These are phyloP conservation scores for Apodemia mormo DNA, from an alignment of 2,888 invertebrate genomes.

Conservation along the genomic window DNA sequence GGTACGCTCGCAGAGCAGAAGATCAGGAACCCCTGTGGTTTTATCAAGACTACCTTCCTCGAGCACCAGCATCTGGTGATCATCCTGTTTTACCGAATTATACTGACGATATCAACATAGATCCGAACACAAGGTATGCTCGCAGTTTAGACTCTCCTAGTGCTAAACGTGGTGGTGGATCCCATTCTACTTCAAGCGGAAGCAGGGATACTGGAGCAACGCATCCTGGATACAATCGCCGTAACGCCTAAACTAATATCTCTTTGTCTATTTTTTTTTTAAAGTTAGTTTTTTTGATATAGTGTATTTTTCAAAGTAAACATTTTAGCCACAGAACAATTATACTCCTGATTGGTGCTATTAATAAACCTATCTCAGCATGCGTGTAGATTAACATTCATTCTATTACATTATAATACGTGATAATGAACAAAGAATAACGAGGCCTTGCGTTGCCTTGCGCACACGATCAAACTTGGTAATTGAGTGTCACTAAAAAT, in stretches of 20 bases:
- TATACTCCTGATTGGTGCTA: no score
- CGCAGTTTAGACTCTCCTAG: slow-evolving; percentile 48
- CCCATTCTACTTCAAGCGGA: slow-evolving; percentile 42
- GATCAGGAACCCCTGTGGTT: slow-evolving; percentile 19
- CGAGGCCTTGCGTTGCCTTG: no score
- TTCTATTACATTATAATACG: no score
- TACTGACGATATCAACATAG: slow-evolving; percentile 46
- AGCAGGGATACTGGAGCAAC: slow-evolving; percentile 48
- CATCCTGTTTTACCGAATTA: slow-evolving; percentile 42
- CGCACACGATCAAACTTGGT: no score
- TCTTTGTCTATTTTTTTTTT: neutral
- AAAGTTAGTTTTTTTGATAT: neutral
- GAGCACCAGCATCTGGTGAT: slow-evolving; percentile 43
- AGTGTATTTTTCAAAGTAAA: neutral
- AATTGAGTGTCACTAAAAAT: no score
- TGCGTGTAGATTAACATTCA: no score
- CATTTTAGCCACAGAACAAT: no score
- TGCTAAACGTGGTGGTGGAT: slow-evolving; percentile 45
- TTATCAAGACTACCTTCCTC: slow-evolving; percentile 38
- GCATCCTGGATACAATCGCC: slow-evolving; percentile 53
- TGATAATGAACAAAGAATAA: no score
- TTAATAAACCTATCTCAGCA: no score
- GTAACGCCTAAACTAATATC: slow-evolving; percentile 40
- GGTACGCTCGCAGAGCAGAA: slow-evolving; percentile 26
- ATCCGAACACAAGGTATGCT: slow-evolving; percentile 43